Conservation (phyloP, 53 echinoderm and acorn worm genomes). For the Mesocentrotus franciscanus region DNA sequence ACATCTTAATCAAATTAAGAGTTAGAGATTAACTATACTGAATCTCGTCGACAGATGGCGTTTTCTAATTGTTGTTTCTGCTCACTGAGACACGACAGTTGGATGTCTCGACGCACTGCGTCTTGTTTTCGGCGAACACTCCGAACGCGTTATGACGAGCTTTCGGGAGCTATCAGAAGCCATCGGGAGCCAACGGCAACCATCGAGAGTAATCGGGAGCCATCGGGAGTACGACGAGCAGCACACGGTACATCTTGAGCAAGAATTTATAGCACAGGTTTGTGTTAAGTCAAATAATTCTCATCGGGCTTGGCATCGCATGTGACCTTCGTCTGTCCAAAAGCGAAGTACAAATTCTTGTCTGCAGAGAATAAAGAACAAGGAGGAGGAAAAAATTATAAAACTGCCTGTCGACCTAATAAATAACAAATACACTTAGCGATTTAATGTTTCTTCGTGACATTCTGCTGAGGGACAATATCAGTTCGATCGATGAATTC, state of each 20-base stretch:
- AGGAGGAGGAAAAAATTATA: neutral
- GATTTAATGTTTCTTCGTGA: no score
- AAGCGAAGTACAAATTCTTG: slow-evolving; percentile 79
- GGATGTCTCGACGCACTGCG: neutral
- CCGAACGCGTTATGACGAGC: neutral
- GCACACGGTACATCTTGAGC: slow-evolving; percentile 26
- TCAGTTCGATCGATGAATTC: neutral
- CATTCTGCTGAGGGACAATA: neutral
- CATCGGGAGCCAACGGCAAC: neutral
- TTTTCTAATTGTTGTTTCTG: neutral
- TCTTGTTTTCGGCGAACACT: neutral
- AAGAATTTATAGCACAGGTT: slow-evolving; percentile 44
- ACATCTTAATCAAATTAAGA: slow-evolving; percentile 42
- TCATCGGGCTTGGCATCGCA: slow-evolving; percentile 78
- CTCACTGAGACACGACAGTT: neutral
- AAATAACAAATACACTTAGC: neutral
- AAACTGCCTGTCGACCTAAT: neutral
- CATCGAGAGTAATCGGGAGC: neutral
- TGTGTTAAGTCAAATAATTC: neutral
- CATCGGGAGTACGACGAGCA: slow-evolving; percentile 12
- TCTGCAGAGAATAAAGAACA: slow-evolving; percentile 62
- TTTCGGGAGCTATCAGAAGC: neutral
- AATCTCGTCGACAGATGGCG: slow-evolving; percentile 23
- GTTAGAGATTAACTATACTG: neutral
- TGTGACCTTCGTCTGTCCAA: slow-evolving; percentile 90